Base-by-base conservation (phyloP, 2,888 invertebrate genomes). In the Diabrotica balteata region DNA sequence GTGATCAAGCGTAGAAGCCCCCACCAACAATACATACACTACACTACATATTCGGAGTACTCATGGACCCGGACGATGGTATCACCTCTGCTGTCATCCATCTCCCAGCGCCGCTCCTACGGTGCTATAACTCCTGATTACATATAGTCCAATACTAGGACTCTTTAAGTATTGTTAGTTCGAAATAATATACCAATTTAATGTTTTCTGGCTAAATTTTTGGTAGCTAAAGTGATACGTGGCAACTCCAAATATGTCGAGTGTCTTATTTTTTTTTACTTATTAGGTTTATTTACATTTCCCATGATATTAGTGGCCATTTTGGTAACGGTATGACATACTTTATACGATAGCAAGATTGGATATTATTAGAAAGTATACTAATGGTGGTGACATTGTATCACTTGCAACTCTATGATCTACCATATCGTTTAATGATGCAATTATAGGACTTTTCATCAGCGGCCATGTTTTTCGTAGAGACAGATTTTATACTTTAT, bases 1-100 rank as follows among this genome's bases (percentile, higher is more conserved):
- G 86, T 88, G 87, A 88, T 88, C 86, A 80, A 80, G 77, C 82
- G 82, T 78, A 82, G 82, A 78, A 75, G 84, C 77, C 77, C 77
- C 59, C 50, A 61, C 46, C 69, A 2, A 32, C 32, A 49, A 49
- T 63, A 60, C 17, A 17, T 17, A 17, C 17, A 17, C 17, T 17
- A 17, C 17, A 17, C 17, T 51, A 44, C 72, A 72, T 65, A 69
- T 73, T 68, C 70, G 72, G 71, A 73, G 72, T 70, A 73, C 75
- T 68, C 73, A 72, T 72, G 54, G 67, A 74, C 75, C 70, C 74
- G 79, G 72, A 73, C 78, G 67, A 72, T 77, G 75, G 78, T 78
- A 72, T 80, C 83, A 73, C 82, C 83, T 76, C 76, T 83, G 78
- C 75, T 81, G 78, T 80, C 80, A 73, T 81, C 83, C 74, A 77